Evolutionary conservation across 1,140 invertebrate species (phyloP).

Genomic region (Pogonomyrmex barbatus): DNA sequence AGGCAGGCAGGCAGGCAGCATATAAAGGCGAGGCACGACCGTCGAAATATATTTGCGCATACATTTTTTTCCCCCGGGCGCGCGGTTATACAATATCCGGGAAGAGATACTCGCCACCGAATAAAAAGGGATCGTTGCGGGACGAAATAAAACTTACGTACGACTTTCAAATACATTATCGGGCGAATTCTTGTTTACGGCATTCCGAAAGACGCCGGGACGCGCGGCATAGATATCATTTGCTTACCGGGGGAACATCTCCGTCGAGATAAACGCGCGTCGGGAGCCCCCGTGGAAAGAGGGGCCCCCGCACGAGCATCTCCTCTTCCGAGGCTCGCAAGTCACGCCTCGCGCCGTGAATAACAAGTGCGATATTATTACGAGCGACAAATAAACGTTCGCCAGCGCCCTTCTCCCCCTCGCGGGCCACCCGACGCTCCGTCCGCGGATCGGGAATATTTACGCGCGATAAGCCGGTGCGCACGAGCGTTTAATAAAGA

Average conservation of each 20-base stretch:
- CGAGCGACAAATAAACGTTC: conserved; percentile 72
- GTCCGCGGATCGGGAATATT: conserved; percentile 14
- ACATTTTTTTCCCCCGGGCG: conserved; percentile 71
- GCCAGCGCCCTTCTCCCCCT: neutral
- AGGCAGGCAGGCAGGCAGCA: conserved; percentile 42
- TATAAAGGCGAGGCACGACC: conserved; percentile 73
- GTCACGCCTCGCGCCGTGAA: conserved; percentile 58
- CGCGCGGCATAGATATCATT: conserved; percentile 67
- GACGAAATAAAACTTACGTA: conserved; percentile 73
- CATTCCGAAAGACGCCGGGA: conserved; percentile 64
- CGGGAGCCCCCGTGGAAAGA: neutral
- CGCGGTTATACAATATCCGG: conserved; percentile 74
- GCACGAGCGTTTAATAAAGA: conserved; percentile 45
- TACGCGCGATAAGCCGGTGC: conserved; percentile 51
- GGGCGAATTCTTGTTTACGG: conserved; percentile 76
- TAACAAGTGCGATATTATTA: conserved; percentile 70
- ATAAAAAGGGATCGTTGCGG: conserved; percentile 66
- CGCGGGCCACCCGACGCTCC: neutral
- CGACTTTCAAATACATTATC: conserved; percentile 76
- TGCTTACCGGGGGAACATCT: conserved; percentile 24
- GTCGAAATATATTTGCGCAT: conserved; percentile 76
- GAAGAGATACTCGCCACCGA: conserved; percentile 58
- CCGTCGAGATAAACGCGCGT: conserved; percentile 61
- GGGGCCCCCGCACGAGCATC: neutral
- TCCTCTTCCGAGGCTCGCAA: neutral